Conservation (phyloP, 2,113 vertebrate species). For the Carollia perspicillata region DNA sequence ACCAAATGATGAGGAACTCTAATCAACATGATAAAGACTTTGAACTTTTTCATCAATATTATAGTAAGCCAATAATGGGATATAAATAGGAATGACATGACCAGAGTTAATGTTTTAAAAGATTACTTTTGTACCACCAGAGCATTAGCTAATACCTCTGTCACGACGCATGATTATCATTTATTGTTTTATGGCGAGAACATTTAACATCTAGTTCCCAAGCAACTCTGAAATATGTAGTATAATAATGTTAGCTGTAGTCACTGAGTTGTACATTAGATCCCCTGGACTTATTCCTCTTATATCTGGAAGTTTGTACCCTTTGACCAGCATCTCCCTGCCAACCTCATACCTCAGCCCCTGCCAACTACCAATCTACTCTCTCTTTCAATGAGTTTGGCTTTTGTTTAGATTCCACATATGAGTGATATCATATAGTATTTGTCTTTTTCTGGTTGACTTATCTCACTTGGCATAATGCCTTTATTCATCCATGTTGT, state of each 20-base stretch:
- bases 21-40: not conserved
- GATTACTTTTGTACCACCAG: not conserved
- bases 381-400: not conserved
- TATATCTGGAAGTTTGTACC: not conserved
- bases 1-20: not conserved
- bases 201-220: not conserved
- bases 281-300: not conserved
- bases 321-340: not conserved
- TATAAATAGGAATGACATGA: not conserved
- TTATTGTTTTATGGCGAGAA: not conserved
- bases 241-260: too few species aligned
- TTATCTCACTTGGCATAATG: not conserved
- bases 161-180: not conserved
- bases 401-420: not conserved
- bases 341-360: not conserved
- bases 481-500: not conserved
- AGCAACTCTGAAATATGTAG: not conserved
- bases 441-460: not conserved
- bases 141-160: not conserved
- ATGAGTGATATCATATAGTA: not conserved
- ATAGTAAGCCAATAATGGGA: not conserved
- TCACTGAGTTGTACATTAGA: not conserved
- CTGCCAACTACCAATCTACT: not conserved
- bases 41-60: not conserved
- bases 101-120: not conserved